These are phyloP conservation scores for Euschistus heros DNA, from an alignment of 1,140 invertebrate species.

Conservation along the genomic window DNA sequence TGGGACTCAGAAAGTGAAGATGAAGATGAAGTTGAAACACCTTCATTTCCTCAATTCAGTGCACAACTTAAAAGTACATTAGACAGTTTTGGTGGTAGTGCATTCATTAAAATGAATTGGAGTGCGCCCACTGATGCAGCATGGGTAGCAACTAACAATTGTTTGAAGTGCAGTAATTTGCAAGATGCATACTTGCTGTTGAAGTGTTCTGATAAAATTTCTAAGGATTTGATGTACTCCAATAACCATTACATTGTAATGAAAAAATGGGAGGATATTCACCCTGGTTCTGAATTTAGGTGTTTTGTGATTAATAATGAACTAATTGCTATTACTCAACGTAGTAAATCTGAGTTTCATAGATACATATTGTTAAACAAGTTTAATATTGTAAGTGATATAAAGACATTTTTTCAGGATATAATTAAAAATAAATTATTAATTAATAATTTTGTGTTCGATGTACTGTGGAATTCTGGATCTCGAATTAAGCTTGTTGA, in stretches of 20 bases:
- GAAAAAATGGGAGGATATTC: constrained; percentile 48
- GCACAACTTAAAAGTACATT: constrained; percentile 40
- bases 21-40: constrained; percentile 33
- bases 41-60: constrained; percentile 44
- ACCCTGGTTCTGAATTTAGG: constrained; percentile 51
- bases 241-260: constrained; percentile 41
- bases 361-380: constrained; percentile 42
- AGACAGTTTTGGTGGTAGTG: constrained; percentile 39
- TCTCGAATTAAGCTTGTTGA: constrained; percentile 48
- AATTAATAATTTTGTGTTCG: constrained; percentile 45
- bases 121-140: constrained; percentile 51
- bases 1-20: constrained; percentile 30
- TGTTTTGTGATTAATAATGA: constrained; percentile 49
- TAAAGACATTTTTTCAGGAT: constrained; percentile 43
- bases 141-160: constrained; percentile 51
- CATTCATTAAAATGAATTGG: constrained; percentile 59
- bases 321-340: constrained; percentile 49
- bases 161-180: constrained; percentile 46
- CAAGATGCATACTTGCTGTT: constrained; percentile 54
- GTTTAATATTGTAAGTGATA: constrained; percentile 44
- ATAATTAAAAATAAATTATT: constrained; percentile 43
- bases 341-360: constrained; percentile 44
- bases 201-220: constrained; percentile 54
- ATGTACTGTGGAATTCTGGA: constrained; percentile 42
- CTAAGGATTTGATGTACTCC: constrained; percentile 43